A percentile compares a stretch with the other conserved stretches of the same genome.
Evolutionary conservation across 2,797 vertebrate species (phyloP).

Genomic region (Antrozous pallidus): DNA sequence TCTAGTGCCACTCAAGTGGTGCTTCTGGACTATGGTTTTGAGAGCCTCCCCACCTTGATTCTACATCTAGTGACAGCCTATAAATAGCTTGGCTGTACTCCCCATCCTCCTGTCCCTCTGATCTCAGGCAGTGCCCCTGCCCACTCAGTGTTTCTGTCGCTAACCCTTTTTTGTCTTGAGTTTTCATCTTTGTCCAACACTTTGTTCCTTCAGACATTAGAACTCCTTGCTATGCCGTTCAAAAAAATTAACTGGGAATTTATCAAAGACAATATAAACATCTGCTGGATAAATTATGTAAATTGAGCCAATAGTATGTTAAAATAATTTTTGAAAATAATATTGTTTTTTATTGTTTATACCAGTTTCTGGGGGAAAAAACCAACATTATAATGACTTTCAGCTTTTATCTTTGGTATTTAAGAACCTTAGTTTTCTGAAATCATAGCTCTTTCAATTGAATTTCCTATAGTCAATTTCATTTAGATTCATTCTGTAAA

Average conservation of each 20-base stretch:
- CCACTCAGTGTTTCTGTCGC: background rate
- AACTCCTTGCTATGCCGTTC: background rate
- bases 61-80: too few relatives aligned
- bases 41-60: background rate
- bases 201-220: background rate
- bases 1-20: background rate
- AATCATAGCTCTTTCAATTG: background rate
- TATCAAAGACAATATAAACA: background rate
- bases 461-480: background rate
- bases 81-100: background rate
- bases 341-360: background rate
- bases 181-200: background rate
- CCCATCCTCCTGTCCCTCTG: accelerated
- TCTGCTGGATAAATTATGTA: background rate
- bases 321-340: background rate
- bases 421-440: background rate
- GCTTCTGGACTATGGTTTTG: background rate
- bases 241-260: background rate
- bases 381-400: background rate
- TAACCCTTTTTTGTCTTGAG: background rate
- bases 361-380: background rate
- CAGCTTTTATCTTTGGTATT: background rate
- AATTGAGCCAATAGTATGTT: background rate
- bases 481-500: background rate
- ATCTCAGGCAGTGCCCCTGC: background rate